Conservation (phyloP, 1,140 invertebrate genomes). For the Drosophila novamexicana region DNA sequence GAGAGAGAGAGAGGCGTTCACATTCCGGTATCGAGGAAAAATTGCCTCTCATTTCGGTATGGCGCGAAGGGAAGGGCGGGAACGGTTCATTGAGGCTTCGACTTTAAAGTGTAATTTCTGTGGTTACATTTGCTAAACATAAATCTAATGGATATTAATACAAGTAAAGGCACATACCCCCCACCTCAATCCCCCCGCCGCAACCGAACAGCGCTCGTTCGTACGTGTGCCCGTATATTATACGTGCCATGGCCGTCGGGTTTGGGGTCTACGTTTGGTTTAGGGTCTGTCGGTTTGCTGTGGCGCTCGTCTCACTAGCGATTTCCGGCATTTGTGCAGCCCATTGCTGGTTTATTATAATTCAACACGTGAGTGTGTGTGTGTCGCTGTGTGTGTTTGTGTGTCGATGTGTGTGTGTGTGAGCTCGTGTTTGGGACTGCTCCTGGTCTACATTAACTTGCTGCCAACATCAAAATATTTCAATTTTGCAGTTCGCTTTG, state of each 20-base stretch:
- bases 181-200: neutral
- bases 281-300: conserved; percentile 13
- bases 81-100: conserved; percentile 8
- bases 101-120: conserved; percentile 80
- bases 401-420: conserved; percentile 31
- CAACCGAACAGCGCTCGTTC: neutral
- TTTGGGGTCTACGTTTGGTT: conserved; percentile 16
- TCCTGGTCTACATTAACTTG: conserved; percentile 56
- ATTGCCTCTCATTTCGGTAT: conserved; percentile 59
- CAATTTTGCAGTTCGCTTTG: conserved; percentile 78
- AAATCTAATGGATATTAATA: conserved; percentile 83
- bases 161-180: conserved; percentile 54
- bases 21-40: conserved; percentile 77
- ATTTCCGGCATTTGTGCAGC: conserved; percentile 77
- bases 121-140: conserved; percentile 81
- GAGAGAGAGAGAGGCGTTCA: neutral
- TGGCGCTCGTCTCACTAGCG: conserved; percentile 58
- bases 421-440: conserved; percentile 15
- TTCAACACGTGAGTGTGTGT: conserved; percentile 68
- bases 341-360: conserved; percentile 81
- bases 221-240: conserved; percentile 76
- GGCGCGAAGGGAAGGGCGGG: neutral
- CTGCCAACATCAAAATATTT: conserved; percentile 76
- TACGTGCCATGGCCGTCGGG: conserved; percentile 54
- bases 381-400: conserved; percentile 6